These are phyloP conservation scores for Mormyrus iriodes DNA, from an alignment of 2,113 vertebrate genomes.

Conservation along the genomic window DNA sequence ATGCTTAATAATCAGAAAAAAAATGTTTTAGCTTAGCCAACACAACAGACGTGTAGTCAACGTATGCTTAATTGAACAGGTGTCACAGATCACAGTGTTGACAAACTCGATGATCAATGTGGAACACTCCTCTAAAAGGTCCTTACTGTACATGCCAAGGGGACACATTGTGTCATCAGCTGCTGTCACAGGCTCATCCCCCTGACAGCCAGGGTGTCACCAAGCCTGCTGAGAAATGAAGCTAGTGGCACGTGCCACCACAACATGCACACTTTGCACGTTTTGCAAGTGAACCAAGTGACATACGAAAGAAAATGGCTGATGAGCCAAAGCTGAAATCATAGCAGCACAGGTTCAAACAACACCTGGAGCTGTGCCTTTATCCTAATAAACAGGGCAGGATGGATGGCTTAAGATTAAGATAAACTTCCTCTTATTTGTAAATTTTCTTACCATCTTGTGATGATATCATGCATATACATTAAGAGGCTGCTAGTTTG, in stretches of 20 bases:
- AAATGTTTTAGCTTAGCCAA: background rate
- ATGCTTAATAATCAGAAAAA: constrained; percentile 8
- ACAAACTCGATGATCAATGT: background rate
- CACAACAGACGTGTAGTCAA: background rate
- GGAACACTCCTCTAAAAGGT: background rate
- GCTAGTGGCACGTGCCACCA: background rate
- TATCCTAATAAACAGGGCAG: background rate
- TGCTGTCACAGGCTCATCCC: background rate
- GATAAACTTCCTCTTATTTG: background rate
- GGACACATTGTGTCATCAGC: background rate
- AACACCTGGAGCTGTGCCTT: background rate
- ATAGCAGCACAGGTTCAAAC: background rate
- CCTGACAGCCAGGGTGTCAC: background rate
- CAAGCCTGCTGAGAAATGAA: background rate
- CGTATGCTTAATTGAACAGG: background rate
- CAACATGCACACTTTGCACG: background rate
- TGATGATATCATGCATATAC: background rate
- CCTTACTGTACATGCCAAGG: background rate
- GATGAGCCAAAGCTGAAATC: background rate
- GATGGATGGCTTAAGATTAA: background rate
- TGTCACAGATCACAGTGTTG: background rate
- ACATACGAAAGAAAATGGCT: background rate
- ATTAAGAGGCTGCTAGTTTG: background rate
- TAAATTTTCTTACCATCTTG: background rate
- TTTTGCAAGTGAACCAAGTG: background rate